Conservation (phyloP, 92 coral and sea anemone genomes). For the Bergia puertoricense region DNA sequence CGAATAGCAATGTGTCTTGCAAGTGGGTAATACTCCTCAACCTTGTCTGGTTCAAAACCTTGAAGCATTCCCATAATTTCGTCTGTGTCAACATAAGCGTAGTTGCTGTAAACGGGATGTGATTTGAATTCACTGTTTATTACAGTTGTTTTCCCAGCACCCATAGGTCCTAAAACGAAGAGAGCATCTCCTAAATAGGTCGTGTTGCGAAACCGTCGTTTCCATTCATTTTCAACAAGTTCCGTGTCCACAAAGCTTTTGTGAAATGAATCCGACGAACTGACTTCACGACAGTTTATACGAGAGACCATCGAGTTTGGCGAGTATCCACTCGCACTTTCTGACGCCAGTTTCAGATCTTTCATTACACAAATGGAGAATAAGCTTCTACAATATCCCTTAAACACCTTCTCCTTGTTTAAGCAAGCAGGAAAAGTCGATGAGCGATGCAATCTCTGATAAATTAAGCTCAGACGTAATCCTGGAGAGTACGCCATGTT, state of each 20-base stretch:
- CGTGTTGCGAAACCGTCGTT: constrained; percentile 72
- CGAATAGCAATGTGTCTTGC: constrained; percentile 91
- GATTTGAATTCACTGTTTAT: constrained; percentile 83
- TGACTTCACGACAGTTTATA: neutral
- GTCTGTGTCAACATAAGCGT: constrained; percentile 96
- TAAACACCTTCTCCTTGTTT: neutral
- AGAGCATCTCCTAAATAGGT: constrained; percentile 84
- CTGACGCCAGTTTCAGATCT: constrained; percentile 35
- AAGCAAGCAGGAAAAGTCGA: neutral
- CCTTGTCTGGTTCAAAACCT: constrained; percentile 85
- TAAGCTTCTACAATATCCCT: neutral
- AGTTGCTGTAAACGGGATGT: constrained; percentile 73
- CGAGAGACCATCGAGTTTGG: constrained; percentile 15
- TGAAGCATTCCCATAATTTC: constrained; percentile 94
- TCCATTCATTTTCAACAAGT: constrained; percentile 84
- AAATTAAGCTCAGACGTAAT: constrained; percentile 20
- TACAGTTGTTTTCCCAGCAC: constrained; percentile 93
- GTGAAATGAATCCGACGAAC: neutral
- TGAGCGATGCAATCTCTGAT: constrained; percentile 7
- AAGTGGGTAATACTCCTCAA: constrained; percentile 87
- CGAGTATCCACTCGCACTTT: constrained; percentile 35
- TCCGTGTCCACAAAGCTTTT: constrained; percentile 52
- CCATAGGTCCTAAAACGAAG: constrained; percentile 97
- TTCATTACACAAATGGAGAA: constrained; percentile 2
- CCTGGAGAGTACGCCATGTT: constrained; percentile 23